Evolutionary conservation across 1,140 invertebrate species (phyloP), one percentile per base, ranked within the genome.

Genomic region (Ceratosolen fusciceps): DNA sequence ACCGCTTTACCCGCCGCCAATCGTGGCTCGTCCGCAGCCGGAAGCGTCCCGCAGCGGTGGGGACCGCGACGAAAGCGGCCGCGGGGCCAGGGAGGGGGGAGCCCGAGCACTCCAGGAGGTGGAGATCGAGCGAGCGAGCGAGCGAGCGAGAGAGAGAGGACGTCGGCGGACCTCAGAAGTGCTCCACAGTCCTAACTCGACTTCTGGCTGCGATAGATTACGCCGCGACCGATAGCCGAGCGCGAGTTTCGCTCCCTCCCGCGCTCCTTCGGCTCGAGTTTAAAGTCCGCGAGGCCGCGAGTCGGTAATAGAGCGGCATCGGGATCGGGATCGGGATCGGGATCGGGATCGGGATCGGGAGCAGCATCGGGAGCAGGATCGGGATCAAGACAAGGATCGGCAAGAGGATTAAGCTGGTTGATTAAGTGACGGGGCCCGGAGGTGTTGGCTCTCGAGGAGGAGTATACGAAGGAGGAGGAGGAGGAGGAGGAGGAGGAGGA

Each of bases 161-260:
- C 58, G 37, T 74, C 58, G 77, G 52, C 76, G 76, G 76, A 79
- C 68, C 74, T 39, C 29, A 75, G 34, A 49, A 77, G 47, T 72
- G 67, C 78, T n/a, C 85, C 86, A 88, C 88, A 90, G 89, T 90
- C 87, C 88, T 86, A 86, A 89, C 87, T 88, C 85, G 85, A 87
- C 88, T 84, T 87, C 86, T 84, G 87, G 81, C 87, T 86, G 87
- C 85, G 88, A 87, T 87, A 90, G 89, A 89, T 89, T 86, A 86
- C 86, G 86, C 87, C 85, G 83, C 80, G 79, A 37, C 81, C 79
- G 85, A 86, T 86, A 82, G 75, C 21, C 19, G 10, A 52, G 39
- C 54, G 58, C 58, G 47, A 71, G 47, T 67, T n/a, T 47, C 19
- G 8, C n/a, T 71, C 34, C 43, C 49, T 71, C 68, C 49, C 68